These are phyloP conservation scores for Pterocles burchelli DNA, from an alignment of 2,113 vertebrate genomes.

Conservation along the genomic window DNA sequence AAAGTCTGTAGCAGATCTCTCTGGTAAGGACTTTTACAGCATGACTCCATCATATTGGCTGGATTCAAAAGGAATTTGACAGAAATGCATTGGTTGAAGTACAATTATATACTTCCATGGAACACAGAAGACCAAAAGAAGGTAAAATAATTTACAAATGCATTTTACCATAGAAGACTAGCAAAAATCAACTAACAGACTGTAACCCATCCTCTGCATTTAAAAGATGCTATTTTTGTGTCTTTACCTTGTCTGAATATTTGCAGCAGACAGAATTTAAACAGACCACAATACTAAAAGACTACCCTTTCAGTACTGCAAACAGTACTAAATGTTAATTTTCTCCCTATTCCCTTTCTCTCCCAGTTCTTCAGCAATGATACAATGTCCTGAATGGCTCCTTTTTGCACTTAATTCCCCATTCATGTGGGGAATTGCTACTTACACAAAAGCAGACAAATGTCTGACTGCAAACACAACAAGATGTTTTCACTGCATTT, in stretches of 20 bases:
- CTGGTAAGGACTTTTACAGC: not conserved
- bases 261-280: not conserved
- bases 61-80: not conserved
- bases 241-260: not conserved
- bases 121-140: not conserved
- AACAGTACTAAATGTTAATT: not conserved
- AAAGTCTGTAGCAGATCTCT: not conserved
- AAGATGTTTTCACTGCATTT: not conserved
- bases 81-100: not conserved
- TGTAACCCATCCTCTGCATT: not conserved
- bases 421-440: rapidly evolving
- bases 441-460: not conserved
- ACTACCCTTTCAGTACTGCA: not conserved
- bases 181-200: not conserved
- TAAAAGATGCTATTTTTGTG: not conserved
- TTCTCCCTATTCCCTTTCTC: not conserved
- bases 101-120: not conserved
- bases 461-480: not conserved
- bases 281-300: not conserved
- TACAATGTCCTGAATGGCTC: not conserved
- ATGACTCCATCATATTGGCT: not conserved
- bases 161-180: not conserved
- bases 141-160: not conserved
- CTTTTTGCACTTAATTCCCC: not conserved
- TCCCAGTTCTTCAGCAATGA: not conserved